Evolutionary conservation across 2,888 invertebrate species (phyloP).

Genomic region (Lochmaea capreae): DNA sequence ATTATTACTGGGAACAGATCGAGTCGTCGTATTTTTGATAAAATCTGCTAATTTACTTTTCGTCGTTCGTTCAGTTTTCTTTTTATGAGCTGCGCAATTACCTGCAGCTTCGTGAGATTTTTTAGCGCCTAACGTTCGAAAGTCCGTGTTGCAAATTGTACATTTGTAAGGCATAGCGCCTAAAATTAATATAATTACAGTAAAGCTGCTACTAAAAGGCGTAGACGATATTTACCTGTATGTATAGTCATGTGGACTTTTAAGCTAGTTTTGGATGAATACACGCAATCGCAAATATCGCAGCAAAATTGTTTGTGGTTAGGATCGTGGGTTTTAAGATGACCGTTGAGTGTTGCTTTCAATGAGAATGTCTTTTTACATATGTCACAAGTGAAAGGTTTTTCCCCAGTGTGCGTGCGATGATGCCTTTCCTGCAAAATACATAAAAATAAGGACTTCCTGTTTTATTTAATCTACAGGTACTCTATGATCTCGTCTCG

Average conservation of each 20-base stretch:
- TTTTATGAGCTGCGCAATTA: slow-evolving; percentile 44
- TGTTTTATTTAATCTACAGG: not conserved
- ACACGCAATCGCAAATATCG: slow-evolving; percentile 72
- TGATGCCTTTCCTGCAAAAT: slow-evolving; percentile 69
- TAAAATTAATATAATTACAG: slow-evolving; percentile 31
- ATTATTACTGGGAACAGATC: slow-evolving; percentile 27
- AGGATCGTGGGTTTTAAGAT: slow-evolving; percentile 70
- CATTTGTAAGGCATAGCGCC: slow-evolving; percentile 51
- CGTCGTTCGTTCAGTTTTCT: slow-evolving; percentile 26
- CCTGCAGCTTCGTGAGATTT: slow-evolving; percentile 73
- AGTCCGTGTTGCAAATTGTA: slow-evolving; percentile 72
- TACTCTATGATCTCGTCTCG: too few relatives aligned
- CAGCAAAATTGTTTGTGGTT: slow-evolving; percentile 71
- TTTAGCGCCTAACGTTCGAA: slow-evolving; percentile 75
- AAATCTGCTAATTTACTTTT: slow-evolving; percentile 49
- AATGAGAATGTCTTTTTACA: slow-evolving; percentile 72
- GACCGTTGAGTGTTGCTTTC: slow-evolving; percentile 74
- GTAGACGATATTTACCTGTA: slow-evolving; percentile 63
- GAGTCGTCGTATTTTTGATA: slow-evolving; percentile 47
- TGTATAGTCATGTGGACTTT: slow-evolving; percentile 77
- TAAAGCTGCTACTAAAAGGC: not conserved
- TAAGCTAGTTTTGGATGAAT: slow-evolving; percentile 75
- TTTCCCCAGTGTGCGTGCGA: slow-evolving; percentile 76
- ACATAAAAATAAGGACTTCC: slow-evolving; percentile 12
- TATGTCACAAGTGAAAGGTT: slow-evolving; percentile 71